phyloP scores from a whole-genome alignment of 2,888 invertebrate genomes.

The Leucoptera coffeella region DNA sequence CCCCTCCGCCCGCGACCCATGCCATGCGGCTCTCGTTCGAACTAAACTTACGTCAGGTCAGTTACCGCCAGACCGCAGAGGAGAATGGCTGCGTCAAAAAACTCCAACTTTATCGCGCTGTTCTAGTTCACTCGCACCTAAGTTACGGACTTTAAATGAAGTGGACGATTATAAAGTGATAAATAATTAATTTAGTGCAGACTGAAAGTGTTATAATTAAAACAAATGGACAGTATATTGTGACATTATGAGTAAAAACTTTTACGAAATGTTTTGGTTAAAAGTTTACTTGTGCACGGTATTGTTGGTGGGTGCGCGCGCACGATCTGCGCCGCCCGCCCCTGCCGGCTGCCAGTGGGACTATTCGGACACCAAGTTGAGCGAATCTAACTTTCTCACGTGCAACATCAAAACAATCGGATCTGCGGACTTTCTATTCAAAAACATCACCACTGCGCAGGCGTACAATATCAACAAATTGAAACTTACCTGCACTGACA shows the following conservation, averaged over 20 bases:
- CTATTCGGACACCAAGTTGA: slow-evolving; percentile 49
- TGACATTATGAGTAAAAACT: slow-evolving; percentile 37
- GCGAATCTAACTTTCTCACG: slow-evolving; percentile 56
- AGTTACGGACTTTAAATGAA: slow-evolving; percentile 29
- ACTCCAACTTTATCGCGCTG: slow-evolving; percentile 43
- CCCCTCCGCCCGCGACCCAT: slow-evolving; percentile 17
- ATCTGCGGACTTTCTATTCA: slow-evolving; percentile 61
- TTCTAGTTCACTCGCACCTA: slow-evolving; percentile 37
- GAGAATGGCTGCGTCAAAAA: slow-evolving; percentile 50
- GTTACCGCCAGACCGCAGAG: slow-evolving; percentile 53
- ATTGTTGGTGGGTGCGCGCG: slow-evolving; percentile 44
- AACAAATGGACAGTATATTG: slow-evolving; percentile 40
- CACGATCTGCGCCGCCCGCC: slow-evolving; percentile 51
- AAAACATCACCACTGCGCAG: slow-evolving; percentile 65
- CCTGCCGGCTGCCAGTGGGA: slow-evolving; percentile 73
- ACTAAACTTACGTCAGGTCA: slow-evolving; percentile 55
- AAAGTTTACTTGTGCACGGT: slow-evolving; percentile 49
- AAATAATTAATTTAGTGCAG: slow-evolving; percentile 17
- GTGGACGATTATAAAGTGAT: slow-evolving; percentile 23
- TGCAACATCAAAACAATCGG: slow-evolving; percentile 70
- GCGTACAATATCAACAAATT: slow-evolving; percentile 65
- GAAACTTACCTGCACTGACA: slow-evolving; percentile 65
- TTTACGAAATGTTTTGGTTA: slow-evolving; percentile 43
- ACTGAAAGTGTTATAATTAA: slow-evolving; percentile 23
- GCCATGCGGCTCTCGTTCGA: slow-evolving; percentile 51